Conservation (phyloP, 2,797 vertebrate genomes). For the Meda fulgida region DNA sequence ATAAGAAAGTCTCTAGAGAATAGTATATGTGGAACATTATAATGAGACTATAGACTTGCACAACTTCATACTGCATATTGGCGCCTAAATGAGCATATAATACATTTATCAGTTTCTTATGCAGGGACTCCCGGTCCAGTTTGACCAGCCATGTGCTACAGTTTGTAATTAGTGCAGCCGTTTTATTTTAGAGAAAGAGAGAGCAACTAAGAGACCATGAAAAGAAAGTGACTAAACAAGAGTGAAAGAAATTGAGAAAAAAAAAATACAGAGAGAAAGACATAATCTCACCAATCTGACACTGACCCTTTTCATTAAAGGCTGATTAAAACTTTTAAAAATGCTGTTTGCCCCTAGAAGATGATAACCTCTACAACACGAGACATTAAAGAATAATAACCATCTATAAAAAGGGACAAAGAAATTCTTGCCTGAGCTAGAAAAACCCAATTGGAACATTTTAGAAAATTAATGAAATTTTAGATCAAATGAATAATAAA, state of each 20-base stretch:
- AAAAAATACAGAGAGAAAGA: constrained; percentile 50
- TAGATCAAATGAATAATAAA: constrained; percentile 89
- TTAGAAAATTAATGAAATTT: constrained; percentile 89
- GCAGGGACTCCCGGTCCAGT: constrained; percentile 24
- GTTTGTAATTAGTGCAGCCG: constrained; percentile 56
- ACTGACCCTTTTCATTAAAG: constrained; percentile 83
- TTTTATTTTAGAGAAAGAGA: constrained; percentile 49
- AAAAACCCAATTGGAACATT: constrained; percentile 83
- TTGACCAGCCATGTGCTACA: constrained; percentile 44
- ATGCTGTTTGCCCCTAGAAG: constrained; percentile 79
- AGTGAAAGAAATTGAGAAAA: constrained; percentile 62
- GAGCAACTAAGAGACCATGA: constrained; percentile 33
- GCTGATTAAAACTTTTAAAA: constrained; percentile 81
- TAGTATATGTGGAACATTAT: constrained; percentile 47
- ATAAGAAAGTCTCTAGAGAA: constrained; percentile 66
- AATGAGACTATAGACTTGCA: constrained; percentile 42
- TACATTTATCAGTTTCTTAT: constrained; percentile 16
- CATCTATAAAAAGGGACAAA: constrained; percentile 81
- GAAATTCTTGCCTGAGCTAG: constrained; percentile 70
- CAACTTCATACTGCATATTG: constrained; percentile 19
- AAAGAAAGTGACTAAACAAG: constrained; percentile 42
- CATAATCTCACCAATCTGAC: constrained; percentile 64
- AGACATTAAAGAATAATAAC: constrained; percentile 83
- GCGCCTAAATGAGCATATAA: constrained; percentile 27
- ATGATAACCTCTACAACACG: constrained; percentile 82